These are phyloP conservation scores for Bombus terrestris DNA, from an alignment of 1,140 invertebrate species.

Conservation along the genomic window DNA sequence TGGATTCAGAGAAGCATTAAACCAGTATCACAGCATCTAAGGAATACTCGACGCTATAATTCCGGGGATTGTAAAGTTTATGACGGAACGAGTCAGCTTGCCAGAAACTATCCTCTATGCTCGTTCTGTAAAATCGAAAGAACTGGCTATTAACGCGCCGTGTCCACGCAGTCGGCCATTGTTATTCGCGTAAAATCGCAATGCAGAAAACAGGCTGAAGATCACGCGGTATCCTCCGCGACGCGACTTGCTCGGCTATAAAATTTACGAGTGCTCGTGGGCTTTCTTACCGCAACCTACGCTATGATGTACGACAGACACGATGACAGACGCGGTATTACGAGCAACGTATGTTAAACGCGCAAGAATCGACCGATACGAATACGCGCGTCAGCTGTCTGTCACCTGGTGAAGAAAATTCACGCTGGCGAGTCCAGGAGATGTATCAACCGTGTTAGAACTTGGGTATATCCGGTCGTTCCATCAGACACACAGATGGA, in stretches of 20 bases:
- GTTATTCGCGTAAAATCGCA: not conserved
- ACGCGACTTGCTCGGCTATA: not conserved
- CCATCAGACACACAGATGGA: not conserved
- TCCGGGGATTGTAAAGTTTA: conserved; percentile 1
- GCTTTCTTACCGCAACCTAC: conserved; percentile 39
- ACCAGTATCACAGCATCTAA: not conserved
- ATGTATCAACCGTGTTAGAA: conserved; percentile 41
- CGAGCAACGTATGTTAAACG: conserved; percentile 50
- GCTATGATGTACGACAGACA: conserved; percentile 58
- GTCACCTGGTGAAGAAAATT: conserved; percentile 27
- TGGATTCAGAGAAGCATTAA: conserved; percentile 15
- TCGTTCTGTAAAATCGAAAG: conserved; percentile 7
- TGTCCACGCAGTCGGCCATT: not conserved
- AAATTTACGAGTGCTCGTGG: conserved; percentile 63
- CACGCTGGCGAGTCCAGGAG: conserved; percentile 22
- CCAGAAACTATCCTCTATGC: not conserved
- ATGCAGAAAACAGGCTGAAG: not conserved
- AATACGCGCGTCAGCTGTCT: conserved; percentile 37
- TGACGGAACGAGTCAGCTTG: not conserved
- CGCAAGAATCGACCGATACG: conserved; percentile 43
- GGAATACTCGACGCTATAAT: not conserved
- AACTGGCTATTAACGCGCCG: conserved; percentile 4
- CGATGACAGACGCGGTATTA: conserved; percentile 59
- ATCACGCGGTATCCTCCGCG: conserved; percentile 1
- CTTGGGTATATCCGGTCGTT: not conserved